Evolutionary conservation across 2,113 vertebrate species (phyloP).

Genomic region (Aegypius monachus): DNA sequence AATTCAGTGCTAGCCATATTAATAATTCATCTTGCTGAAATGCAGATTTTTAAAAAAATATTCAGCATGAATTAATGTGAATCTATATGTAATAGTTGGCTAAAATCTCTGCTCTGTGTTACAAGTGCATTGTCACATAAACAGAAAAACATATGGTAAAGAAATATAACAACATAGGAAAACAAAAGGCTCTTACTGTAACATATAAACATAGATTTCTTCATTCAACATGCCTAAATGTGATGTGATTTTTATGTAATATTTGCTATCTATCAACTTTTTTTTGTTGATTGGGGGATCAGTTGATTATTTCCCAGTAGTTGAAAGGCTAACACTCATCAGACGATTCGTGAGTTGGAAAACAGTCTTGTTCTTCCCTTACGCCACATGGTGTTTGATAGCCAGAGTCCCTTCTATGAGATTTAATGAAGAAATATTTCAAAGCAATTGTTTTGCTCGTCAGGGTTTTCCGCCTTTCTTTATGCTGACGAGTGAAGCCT

Average conservation of each 20-base stretch:
- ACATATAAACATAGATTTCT: not conserved
- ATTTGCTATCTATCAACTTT: not conserved
- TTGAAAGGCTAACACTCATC: not conserved
- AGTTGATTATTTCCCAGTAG: not conserved
- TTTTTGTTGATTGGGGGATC: not conserved
- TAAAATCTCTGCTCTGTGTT: not conserved
- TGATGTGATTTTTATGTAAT: not conserved
- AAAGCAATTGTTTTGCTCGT: not conserved
- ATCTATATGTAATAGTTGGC: not conserved
- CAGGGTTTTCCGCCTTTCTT: not conserved
- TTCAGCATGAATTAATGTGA: not conserved
- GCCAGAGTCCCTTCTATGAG: not conserved
- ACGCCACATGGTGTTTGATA: not conserved
- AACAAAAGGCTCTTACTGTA: not conserved
- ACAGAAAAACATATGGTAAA: not conserved
- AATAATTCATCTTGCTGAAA: not conserved
- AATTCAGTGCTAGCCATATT: not conserved
- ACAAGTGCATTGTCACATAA: not conserved
- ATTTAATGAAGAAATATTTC: constrained; percentile 7
- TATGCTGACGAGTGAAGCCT: not conserved
- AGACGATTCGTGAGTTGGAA: not conserved
- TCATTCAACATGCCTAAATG: not conserved
- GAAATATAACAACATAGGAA: not conserved
- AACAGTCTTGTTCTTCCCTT: not conserved
- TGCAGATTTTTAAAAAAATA: not conserved